Percentiles rank a stretch among this genome's conserved stretches.
Evolutionary conservation across 2,888 invertebrate species (phyloP).

Genomic region (Meliscaeva auricollis): DNA sequence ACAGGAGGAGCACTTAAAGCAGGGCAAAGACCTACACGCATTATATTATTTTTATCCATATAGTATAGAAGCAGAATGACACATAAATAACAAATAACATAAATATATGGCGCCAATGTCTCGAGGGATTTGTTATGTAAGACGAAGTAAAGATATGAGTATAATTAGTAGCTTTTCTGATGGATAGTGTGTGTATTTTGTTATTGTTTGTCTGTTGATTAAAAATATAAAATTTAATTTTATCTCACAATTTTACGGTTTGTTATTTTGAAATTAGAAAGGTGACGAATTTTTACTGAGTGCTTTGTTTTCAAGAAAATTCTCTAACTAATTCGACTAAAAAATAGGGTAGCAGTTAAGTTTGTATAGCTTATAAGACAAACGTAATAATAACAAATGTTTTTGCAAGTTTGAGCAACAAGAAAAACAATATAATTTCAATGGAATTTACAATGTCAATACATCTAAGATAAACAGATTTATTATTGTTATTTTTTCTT

Average conservation of each 20-base stretch:
- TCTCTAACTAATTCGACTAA: slow-evolving; percentile 21
- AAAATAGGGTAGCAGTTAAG: neutral
- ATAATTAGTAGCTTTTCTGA: slow-evolving; percentile 61
- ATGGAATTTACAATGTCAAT: slow-evolving; percentile 38
- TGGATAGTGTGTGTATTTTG: slow-evolving; percentile 43
- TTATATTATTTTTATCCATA: neutral
- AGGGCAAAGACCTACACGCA: slow-evolving; percentile 65
- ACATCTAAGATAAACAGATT: slow-evolving; percentile 14
- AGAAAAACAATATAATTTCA: slow-evolving; percentile 1
- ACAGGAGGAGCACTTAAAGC: slow-evolving; percentile 50
- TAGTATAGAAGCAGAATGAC: slow-evolving; percentile 39
- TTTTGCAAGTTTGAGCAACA: slow-evolving; percentile 17
- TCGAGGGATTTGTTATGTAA: slow-evolving; percentile 65
- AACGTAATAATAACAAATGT: slow-evolving; percentile 1
- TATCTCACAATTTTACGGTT: slow-evolving; percentile 49
- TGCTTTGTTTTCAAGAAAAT: slow-evolving; percentile 6
- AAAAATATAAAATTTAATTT: slow-evolving; percentile 59
- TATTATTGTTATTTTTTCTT: neutral
- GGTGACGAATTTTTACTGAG: slow-evolving; percentile 22
- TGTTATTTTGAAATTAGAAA: slow-evolving; percentile 31
- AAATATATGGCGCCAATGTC: slow-evolving; percentile 65
- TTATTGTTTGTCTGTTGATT: slow-evolving; percentile 37
- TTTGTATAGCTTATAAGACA: neutral
- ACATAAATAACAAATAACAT: slow-evolving; percentile 74
- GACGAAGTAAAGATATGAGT: slow-evolving; percentile 42